A percentile compares a stretch with the other conserved stretches of the same genome.
phyloP scores from a whole-genome alignment of 2,888 invertebrate species.

The Rambutsinella grinnellia region DNA sequence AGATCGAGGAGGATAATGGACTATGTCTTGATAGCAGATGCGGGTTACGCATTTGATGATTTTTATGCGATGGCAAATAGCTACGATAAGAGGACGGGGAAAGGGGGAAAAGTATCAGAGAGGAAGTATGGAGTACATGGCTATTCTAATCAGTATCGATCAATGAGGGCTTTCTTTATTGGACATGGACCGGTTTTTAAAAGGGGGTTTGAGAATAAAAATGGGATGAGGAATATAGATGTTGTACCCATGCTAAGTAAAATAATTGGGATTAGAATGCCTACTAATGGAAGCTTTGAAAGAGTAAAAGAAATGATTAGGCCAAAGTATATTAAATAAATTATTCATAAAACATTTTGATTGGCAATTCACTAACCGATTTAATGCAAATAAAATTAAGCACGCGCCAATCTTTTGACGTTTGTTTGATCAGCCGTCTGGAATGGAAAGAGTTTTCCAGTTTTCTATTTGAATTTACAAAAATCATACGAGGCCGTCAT shows the following conservation, averaged over 20 bases:
- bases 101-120: slow-evolving; percentile 70
- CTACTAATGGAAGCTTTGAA: slow-evolving; percentile 71
- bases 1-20: slow-evolving; percentile 75
- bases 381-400: no score
- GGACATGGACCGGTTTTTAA: slow-evolving; percentile 78
- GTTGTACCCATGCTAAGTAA: slow-evolving; percentile 76
- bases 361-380: no score
- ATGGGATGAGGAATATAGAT: slow-evolving; percentile 77
- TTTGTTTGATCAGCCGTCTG: no score
- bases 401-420: no score
- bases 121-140: slow-evolving; percentile 76
- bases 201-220: slow-evolving; percentile 45
- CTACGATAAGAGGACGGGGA: slow-evolving; percentile 70
- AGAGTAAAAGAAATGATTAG: slow-evolving; percentile 19
- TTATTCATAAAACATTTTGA: no score
- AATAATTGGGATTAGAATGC: slow-evolving; percentile 73
- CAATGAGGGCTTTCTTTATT: slow-evolving; percentile 80
- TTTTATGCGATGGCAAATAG: slow-evolving; percentile 69
- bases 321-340: no score
- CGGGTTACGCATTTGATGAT: slow-evolving; percentile 75
- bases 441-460: no score
- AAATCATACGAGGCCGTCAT: no score
- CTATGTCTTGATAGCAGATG: slow-evolving; percentile 75
- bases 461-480: no score
- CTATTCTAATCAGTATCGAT: slow-evolving; percentile 74